Conservation (phyloP, 1,140 invertebrate genomes). For the Drepana arcuata region DNA sequence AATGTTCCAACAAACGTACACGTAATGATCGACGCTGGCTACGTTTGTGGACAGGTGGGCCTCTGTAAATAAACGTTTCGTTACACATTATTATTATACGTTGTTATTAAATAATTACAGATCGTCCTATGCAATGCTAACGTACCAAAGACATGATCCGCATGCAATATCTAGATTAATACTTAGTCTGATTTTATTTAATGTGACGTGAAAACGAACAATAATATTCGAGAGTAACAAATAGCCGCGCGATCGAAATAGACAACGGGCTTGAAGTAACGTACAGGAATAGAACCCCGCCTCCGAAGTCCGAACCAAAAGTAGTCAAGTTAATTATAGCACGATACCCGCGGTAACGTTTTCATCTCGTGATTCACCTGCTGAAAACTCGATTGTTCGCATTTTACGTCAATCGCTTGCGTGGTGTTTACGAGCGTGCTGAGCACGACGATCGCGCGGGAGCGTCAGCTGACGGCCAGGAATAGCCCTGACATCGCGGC, state of each 20-base stretch:
- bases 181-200: too few relatives aligned
- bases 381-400: conserved; percentile 66
- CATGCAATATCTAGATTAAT: too few relatives aligned
- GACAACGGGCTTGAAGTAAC: conserved; percentile 49
- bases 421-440: conserved; percentile 60
- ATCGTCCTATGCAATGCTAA: too few relatives aligned
- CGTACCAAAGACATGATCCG: too few relatives aligned
- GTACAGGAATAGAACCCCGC: conserved; percentile 60
- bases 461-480: conserved; percentile 67
- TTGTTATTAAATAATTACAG: too few relatives aligned
- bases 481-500: conserved; percentile 68
- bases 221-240: conserved; percentile 33
- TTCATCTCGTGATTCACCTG: conserved; percentile 67
- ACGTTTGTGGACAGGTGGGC: conserved; percentile 4
- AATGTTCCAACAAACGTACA: conserved; percentile 11
- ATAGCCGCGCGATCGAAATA: conserved; percentile 48
- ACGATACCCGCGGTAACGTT: conserved; percentile 50
- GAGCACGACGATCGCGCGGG: conserved; percentile 30
- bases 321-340: conserved; percentile 65
- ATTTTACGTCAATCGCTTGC: conserved; percentile 66
- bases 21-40: conserved; percentile 7
- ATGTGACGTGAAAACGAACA: conserved; percentile 22
- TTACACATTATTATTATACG: too few relatives aligned
- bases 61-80: too few relatives aligned
- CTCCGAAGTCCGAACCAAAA: conserved; percentile 65